Evolutionary conservation across 2,797 vertebrate species (phyloP), one percentile per base, ranked within the genome.

Genomic region (Zenarchopterus dispar): DNA sequence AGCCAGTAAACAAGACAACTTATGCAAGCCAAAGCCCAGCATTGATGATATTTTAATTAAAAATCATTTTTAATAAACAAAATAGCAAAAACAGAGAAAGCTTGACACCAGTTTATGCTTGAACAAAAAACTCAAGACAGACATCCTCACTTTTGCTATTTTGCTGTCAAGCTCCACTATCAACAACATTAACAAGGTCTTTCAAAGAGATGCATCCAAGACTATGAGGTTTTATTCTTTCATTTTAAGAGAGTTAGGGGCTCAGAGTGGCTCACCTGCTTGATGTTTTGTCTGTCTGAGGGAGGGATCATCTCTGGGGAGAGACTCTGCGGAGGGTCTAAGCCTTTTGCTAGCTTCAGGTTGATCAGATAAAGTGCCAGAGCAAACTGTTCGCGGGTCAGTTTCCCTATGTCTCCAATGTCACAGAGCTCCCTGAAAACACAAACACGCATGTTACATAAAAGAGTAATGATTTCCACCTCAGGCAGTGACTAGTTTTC

Each of bases 361-460:
- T 96, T 98, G 87, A 99, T 98, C 78, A 99, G 93, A 90, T 98
- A 91, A 72, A 99, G 96, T 5, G 98, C 96, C 91, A 99, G 90
- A 18, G 96, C 96, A 92, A 99, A 99, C 83, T 99, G 98, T 53
- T 99, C 98, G 80, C 95, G 93, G 75, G 95, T 96, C 84, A 99
- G 94, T 84, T 98, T 99, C 55, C 97, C 97, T 0, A 95, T 94
- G 85, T 96, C 93, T 81, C 96, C 95, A 74, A 96, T 97, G 87
- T 99, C 98, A 92, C 97, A 99, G 9, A 99, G 94, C 75, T 96
- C 93, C 98, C 98, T 99, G 91, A 33, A 81, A 47, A 83, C 26
- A 82, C 57, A 56, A 33, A 68, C 51, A 61, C 33, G 47, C 19
- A 15, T 1, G 67, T 84, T 82, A 77, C 21, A 72, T 75, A 83